These are phyloP conservation scores for Athripsodes cinereus DNA, from an alignment of 2,888 invertebrate genomes.

Conservation along the genomic window DNA sequence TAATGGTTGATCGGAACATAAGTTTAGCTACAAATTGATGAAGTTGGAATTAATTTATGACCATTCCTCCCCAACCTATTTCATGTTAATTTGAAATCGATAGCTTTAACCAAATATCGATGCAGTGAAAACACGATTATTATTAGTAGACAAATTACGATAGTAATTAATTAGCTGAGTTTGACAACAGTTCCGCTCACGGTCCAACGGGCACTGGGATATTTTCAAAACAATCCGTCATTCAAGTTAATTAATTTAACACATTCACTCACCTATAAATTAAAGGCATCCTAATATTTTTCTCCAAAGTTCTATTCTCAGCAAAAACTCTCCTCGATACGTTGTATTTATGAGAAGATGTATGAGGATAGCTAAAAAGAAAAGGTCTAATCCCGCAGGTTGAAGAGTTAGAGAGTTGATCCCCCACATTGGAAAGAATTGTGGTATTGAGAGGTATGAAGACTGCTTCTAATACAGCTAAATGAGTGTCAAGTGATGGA, in stretches of 20 bases:
- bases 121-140: no score
- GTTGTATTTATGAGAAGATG: slow-evolving; percentile 22
- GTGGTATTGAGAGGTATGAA: slow-evolving; percentile 40
- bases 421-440: slow-evolving; percentile 31
- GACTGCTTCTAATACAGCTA: slow-evolving; percentile 58
- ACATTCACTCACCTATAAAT: slow-evolving; percentile 45
- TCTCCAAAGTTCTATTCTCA: slow-evolving; percentile 19
- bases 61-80: no score
- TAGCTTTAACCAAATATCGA: no score
- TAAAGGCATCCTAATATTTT: slow-evolving; percentile 46
- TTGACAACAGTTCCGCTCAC: no score
- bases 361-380: slow-evolving; percentile 43
- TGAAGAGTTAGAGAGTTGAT: slow-evolving; percentile 36
- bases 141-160: neutral
- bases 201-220: no score
- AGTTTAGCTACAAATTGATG: no score
- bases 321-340: slow-evolving; percentile 14
- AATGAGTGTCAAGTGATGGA: slow-evolving; percentile 55
- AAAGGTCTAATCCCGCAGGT: slow-evolving; percentile 39
- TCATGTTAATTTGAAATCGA: no score
- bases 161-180: neutral
- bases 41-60: no score
- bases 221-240: no score
- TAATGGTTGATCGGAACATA: no score
- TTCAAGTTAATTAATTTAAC: no score